Base-by-base conservation (phyloP, 2,113 vertebrate species). In the Ariopsis seemanni region DNA sequence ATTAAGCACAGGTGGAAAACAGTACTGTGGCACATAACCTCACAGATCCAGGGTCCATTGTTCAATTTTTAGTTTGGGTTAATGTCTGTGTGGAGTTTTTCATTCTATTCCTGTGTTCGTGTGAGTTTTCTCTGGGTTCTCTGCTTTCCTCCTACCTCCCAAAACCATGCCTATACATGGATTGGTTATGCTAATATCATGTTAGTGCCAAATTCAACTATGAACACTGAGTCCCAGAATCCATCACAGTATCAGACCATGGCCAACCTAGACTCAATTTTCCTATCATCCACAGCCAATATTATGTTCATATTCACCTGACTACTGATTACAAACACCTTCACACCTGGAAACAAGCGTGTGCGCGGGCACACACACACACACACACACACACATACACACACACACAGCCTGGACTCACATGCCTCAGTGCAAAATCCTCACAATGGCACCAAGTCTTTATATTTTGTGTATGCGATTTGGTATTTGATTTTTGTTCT, bases 221-320 rank as follows among this genome's bases (percentile, higher is more conserved):
- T 57, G 30, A 62, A 42, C 8, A 17, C 79, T 62, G 79, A 60
- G 60, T 81, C 30, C 57, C 75, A n/a, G 79, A 81, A 60, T 81
- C 57, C 1, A 60, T 57, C 17, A 81, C 4, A 20, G 27, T 60
- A 42, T 34, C 78, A 34, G 57, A 81, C 22, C 79, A 81, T 81
- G 50, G 27, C 27, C 1, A 18, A 60, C 9, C 3, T 27, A 80
- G 8, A 80, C 14, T 34, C 30, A 60, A 60, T 81, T 58, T 60
- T 62, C 30, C 30, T 4, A 4, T 30, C 7, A 18, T n/a, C 14
- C 30, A 42, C 27, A 60, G 17, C 30, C 18, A 57, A 57, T 30
- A 79, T 57, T n/a, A 79, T 15, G 1, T 55, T 79, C 14, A 57
- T n/a, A 30, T 57, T 79, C 7, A 30, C n/a, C 52, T 58, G 77